phyloP scores from a whole-genome alignment of 2,888 invertebrate species.

The Pollenia amentaria region DNA sequence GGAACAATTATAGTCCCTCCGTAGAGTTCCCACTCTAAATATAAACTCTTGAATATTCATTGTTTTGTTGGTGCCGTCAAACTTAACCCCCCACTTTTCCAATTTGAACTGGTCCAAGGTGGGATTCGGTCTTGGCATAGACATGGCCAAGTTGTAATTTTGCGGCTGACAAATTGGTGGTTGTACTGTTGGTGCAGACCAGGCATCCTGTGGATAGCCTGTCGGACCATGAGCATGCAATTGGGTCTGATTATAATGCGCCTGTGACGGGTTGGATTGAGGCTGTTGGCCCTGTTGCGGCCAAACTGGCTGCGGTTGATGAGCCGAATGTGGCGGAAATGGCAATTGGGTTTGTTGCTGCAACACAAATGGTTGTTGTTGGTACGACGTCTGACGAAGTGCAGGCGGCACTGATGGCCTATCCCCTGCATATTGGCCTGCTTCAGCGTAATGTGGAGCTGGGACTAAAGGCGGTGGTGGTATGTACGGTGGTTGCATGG shows the following conservation, averaged over 20 bases:
- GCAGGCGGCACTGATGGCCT: too few species aligned
- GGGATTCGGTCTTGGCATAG: background rate
- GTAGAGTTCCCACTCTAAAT: background rate
- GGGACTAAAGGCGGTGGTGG: too few species aligned
- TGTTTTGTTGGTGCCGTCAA: background rate
- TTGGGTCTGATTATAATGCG: too few species aligned
- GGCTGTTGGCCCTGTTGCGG: background rate
- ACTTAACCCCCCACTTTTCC: background rate
- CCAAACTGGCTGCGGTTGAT: too few species aligned
- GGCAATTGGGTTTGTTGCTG: too few species aligned
- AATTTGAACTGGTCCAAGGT: background rate
- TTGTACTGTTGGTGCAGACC: background rate
- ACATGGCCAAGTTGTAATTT: background rate
- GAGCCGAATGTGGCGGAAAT: too few species aligned
- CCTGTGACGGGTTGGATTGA: too few species aligned
- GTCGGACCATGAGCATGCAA: background rate
- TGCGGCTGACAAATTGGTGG: background rate
- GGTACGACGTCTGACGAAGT: too few species aligned
- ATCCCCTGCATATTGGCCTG: too few species aligned
- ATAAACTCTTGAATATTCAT: background rate
- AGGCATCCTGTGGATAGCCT: background rate
- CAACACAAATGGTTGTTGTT: too few species aligned
- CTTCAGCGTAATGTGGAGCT: too few species aligned
- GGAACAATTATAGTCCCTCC: background rate
- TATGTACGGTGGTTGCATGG: too few species aligned